phyloP scores from a whole-genome alignment of 1,140 invertebrate species.

The Idris sp. region DNA sequence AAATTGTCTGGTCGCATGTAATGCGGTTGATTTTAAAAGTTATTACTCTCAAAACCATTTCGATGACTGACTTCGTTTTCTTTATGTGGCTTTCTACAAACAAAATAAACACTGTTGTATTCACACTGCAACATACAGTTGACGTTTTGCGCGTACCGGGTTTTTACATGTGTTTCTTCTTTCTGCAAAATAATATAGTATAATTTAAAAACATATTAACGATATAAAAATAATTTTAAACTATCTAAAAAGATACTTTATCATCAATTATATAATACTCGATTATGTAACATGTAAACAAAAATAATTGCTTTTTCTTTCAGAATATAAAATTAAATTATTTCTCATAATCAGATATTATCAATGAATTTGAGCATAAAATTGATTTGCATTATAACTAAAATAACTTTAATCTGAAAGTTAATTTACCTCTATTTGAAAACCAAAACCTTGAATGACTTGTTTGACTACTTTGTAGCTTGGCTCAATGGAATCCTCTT shows the following conservation, averaged over 20 bases:
- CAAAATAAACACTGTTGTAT: constrained; percentile 94
- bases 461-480: constrained; percentile 90
- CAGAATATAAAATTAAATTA: too few species aligned
- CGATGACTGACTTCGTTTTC: constrained; percentile 47
- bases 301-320: too few species aligned
- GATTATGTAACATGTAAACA: too few species aligned
- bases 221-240: too few species aligned
- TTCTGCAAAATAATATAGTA: too few species aligned
- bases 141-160: constrained; percentile 94
- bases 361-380: too few species aligned
- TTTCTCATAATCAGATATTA: too few species aligned
- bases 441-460: constrained; percentile 92
- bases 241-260: too few species aligned
- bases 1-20: constrained; percentile 22
- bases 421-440: constrained; percentile 89
- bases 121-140: constrained; percentile 95
- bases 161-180: constrained; percentile 86
- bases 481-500: constrained; percentile 95
- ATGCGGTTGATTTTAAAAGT: constrained; percentile 65
- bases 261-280: too few species aligned
- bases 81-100: constrained; percentile 85
- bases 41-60: constrained; percentile 71
- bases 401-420: too few species aligned
- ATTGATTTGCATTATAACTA: too few species aligned
- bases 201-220: too few species aligned